A percentile compares a stretch with the other conserved stretches of the same genome.
Evolutionary conservation across 64 coral and sea anemone genomes (phyloP).

Genomic region (Montipora capricornis): DNA sequence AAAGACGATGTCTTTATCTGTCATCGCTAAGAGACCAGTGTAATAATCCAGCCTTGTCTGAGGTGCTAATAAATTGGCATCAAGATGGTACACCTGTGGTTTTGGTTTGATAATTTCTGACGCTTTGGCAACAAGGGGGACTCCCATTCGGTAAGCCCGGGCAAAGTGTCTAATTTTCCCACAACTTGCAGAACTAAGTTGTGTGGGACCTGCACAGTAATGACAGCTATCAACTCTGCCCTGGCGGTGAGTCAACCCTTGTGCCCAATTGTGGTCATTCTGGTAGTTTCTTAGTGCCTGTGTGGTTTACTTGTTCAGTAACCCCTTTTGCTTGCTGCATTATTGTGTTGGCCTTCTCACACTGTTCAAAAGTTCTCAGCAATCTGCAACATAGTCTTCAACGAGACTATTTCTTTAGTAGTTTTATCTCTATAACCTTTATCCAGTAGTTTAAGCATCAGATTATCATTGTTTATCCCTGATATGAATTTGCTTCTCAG

Average conservation of each 20-base stretch:
- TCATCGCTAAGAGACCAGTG: no score
- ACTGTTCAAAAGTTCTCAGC: slow-evolving; percentile 58
- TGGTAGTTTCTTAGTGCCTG: slow-evolving; percentile 10
- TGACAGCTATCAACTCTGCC: slow-evolving; percentile 29
- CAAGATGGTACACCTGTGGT: slow-evolving; percentile 10
- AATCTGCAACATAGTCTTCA: slow-evolving; percentile 53
- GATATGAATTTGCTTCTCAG: slow-evolving; percentile 61
- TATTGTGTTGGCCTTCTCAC: slow-evolving; percentile 49
- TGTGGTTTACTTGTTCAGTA: slow-evolving; percentile 32
- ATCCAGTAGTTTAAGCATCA: slow-evolving; percentile 38
- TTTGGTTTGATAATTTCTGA: neutral
- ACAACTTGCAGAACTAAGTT: slow-evolving; percentile 10
- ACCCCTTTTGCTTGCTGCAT: slow-evolving; percentile 40
- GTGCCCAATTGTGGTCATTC: slow-evolving; percentile 4
- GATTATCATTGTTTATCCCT: neutral
- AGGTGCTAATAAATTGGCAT: neutral
- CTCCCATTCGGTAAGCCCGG: slow-evolving; percentile 26
- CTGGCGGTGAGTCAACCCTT: neutral
- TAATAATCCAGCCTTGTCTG: no score
- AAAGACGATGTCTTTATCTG: no score
- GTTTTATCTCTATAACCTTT: slow-evolving; percentile 52
- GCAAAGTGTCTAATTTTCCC: slow-evolving; percentile 42
- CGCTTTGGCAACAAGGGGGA: neutral
- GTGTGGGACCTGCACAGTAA: slow-evolving; percentile 40
- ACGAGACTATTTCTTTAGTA: slow-evolving; percentile 26